These are phyloP conservation scores for Onychomys arenicola DNA, from an alignment of 2,797 vertebrate genomes.

Conservation along the genomic window DNA sequence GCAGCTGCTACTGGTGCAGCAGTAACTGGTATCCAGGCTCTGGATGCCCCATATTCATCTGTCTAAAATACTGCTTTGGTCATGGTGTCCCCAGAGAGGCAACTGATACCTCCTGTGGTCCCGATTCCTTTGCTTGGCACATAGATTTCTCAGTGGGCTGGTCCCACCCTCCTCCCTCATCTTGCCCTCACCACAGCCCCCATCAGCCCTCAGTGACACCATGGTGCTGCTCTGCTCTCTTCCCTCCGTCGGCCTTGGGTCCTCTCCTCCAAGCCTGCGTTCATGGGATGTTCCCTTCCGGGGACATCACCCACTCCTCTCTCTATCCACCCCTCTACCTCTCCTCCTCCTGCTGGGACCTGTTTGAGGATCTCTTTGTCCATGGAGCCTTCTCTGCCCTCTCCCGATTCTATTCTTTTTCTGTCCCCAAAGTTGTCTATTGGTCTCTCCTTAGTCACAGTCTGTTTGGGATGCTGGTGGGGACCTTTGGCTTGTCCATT, in stretches of 20 bases:
- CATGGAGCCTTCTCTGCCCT: background rate
- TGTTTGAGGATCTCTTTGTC: background rate
- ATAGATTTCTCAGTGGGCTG: background rate
- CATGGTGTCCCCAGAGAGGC: background rate
- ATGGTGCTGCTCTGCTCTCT: background rate
- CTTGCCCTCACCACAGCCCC: too few relatives aligned
- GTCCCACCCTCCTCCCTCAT: background rate
- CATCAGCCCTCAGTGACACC: background rate
- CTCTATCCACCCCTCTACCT: background rate
- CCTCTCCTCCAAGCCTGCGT: background rate
- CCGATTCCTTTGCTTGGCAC: background rate
- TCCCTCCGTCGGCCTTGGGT: background rate
- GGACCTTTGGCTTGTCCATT: background rate
- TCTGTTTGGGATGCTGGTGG: fast-evolving
- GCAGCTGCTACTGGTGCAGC: fast-evolving
- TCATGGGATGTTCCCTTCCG: fast-evolving
- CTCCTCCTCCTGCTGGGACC: too few relatives aligned
- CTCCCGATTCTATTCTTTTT: background rate
- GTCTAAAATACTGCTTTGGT: background rate
- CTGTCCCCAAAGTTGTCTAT: background rate
- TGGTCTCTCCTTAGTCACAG: background rate
- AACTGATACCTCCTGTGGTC: background rate
- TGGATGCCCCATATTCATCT: fast-evolving
- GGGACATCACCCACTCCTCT: background rate
- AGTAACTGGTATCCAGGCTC: background rate